Evolutionary conservation across 2,797 vertebrate species (phyloP).

Genomic region (Enteromius paludinosus): DNA sequence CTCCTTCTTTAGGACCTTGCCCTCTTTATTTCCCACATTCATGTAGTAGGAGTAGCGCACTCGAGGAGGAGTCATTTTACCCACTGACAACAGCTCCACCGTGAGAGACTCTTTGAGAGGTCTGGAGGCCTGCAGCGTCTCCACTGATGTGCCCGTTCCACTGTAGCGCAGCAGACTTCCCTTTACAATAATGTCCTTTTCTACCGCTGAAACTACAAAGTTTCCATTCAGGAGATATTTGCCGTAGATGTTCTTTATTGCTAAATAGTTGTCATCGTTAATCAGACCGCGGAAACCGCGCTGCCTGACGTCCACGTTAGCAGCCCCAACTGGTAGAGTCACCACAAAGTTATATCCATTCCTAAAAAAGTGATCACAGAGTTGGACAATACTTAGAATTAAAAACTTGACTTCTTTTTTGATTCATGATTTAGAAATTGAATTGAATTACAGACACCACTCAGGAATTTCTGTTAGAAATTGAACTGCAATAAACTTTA

Average conservation of each 20-base stretch:
- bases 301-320: conserved; percentile 93
- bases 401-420: background rate
- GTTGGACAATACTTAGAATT: background rate
- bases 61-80: conserved; percentile 96
- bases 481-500: too few relatives aligned
- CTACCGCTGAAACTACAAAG: conserved; percentile 92
- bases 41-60: conserved; percentile 97
- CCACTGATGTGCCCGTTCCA: conserved; percentile 87
- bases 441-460: too few relatives aligned
- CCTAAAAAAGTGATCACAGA: conserved; percentile 72
- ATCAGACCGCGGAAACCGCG: conserved; percentile 92
- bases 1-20: conserved; percentile 82
- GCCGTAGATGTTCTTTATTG: conserved; percentile 88
- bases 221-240: conserved; percentile 95
- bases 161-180: conserved; percentile 92
- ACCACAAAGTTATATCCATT: conserved; percentile 98
- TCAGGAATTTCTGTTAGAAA: too few relatives aligned
- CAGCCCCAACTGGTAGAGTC: conserved; percentile 89
- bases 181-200: conserved; percentile 90
- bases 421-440: background rate
- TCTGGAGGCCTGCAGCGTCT: conserved; percentile 88
- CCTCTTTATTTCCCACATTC: conserved; percentile 86
- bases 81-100: conserved; percentile 93
- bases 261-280: conserved; percentile 96
- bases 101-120: conserved; percentile 90